These are phyloP conservation scores for Neomonachus schauinslandi DNA, from an alignment of 2,113 vertebrate species.

Conservation along the genomic window DNA sequence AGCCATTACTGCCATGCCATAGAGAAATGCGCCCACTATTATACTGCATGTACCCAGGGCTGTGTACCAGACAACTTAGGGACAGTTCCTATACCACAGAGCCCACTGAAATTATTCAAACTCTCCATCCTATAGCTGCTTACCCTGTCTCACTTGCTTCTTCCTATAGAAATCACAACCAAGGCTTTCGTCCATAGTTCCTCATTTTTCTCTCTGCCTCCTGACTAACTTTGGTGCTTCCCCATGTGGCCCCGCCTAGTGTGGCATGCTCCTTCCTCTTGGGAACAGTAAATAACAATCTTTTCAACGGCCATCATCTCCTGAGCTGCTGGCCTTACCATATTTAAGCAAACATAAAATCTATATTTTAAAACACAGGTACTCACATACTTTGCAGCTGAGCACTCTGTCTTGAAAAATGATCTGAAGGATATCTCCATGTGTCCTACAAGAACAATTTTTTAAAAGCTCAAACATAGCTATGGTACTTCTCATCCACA, in stretches of 20 bases:
- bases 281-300: not conserved
- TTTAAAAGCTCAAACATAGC: not conserved
- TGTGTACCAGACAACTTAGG: not conserved
- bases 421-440: not conserved
- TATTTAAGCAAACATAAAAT: not conserved
- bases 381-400: not conserved
- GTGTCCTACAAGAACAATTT: not conserved
- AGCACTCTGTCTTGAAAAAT: not conserved
- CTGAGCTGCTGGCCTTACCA: not conserved
- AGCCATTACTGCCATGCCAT: not conserved
- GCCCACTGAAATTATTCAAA: not conserved
- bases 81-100: not conserved
- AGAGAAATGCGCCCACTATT: not conserved
- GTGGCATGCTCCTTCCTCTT: not conserved
- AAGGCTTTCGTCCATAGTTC: not conserved
- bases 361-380: not conserved
- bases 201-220: not conserved
- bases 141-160: not conserved
- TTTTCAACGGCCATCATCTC: not conserved
- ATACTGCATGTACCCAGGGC: not conserved
- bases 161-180: not conserved
- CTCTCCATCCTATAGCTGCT: not conserved
- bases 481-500: not conserved
- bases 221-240: not conserved
- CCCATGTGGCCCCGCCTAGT: not conserved